Conservation (phyloP, 2,888 invertebrate genomes). For the Euplexia lucipara region DNA sequence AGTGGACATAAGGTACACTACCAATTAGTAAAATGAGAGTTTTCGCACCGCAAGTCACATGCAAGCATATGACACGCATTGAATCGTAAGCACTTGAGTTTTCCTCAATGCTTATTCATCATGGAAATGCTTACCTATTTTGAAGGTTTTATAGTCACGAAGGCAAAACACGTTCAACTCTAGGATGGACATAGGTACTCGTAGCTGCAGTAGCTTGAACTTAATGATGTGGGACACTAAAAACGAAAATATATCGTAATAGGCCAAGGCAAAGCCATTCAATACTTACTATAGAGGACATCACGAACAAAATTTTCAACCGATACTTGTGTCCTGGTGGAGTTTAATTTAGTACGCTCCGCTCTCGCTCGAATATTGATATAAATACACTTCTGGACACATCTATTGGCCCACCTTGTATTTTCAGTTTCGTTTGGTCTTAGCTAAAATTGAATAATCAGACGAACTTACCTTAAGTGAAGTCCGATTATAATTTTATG, state of each 20-base stretch:
- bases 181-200: background rate
- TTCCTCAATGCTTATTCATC: conserved; percentile 43
- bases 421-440: too few relatives aligned
- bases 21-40: background rate
- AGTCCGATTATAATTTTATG: too few relatives aligned
- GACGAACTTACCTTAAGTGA: too few relatives aligned
- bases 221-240: background rate
- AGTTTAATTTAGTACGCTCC: too few relatives aligned
- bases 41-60: conserved; percentile 3
- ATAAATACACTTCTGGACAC: too few relatives aligned
- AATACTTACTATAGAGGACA: too few relatives aligned
- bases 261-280: too few relatives aligned
- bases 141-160: background rate
- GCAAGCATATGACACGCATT: conserved; percentile 13
- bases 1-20: background rate
- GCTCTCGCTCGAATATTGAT: too few relatives aligned
- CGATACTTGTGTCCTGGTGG: too few relatives aligned
- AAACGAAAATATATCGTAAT: conserved; percentile 9
- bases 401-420: too few relatives aligned
- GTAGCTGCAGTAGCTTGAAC: background rate
- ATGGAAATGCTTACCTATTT: conserved; percentile 35
- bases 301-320: too few relatives aligned
- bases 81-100: conserved; percentile 29
- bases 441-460: too few relatives aligned
- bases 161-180: conserved; percentile 5